A percentile compares a stretch with the other conserved stretches of the same genome.
phyloP scores from a whole-genome alignment of 1,140 invertebrate species.

The Scylla paramamosain region DNA sequence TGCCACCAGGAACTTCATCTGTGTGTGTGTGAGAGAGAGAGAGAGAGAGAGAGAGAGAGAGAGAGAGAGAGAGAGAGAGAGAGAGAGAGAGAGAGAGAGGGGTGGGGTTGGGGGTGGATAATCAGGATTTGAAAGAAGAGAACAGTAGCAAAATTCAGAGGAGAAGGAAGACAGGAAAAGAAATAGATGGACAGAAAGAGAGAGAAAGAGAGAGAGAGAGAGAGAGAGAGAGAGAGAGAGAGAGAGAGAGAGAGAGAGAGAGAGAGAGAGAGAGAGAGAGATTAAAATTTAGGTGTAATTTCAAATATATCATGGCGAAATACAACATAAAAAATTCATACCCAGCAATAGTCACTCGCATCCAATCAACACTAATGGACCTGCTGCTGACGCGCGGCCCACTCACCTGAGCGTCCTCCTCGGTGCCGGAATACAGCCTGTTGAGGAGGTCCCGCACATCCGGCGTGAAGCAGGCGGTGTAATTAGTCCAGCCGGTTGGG shows the following conservation, averaged over 20 bases:
- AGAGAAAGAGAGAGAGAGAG: neutral
- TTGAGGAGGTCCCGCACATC: slow-evolving; percentile 85
- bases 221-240: neutral
- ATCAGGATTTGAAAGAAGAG: neutral
- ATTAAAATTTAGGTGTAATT: no score
- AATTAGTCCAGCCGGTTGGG: slow-evolving; percentile 90
- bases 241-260: neutral
- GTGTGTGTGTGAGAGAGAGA: neutral
- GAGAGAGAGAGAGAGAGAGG: neutral
- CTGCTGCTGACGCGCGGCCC: neutral
- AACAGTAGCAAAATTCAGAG: neutral
- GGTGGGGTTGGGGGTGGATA: neutral
- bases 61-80: neutral
- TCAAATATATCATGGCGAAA: neutral
- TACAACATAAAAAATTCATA: neutral
- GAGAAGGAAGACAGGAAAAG: neutral
- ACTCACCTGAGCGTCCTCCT: slow-evolving; percentile 80
- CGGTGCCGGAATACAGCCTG: slow-evolving; percentile 84
- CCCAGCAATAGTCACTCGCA: neutral
- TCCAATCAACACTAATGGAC: neutral
- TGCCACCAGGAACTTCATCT: slow-evolving; percentile 86
- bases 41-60: slow-evolving; percentile 31
- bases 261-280: neutral
- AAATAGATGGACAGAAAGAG: neutral
- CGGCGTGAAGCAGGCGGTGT: slow-evolving; percentile 89